A percentile compares a stretch with the other conserved stretches of the same genome.
Conservation (phyloP, 2,888 invertebrate genomes). For the Tigriopus californicus region DNA sequence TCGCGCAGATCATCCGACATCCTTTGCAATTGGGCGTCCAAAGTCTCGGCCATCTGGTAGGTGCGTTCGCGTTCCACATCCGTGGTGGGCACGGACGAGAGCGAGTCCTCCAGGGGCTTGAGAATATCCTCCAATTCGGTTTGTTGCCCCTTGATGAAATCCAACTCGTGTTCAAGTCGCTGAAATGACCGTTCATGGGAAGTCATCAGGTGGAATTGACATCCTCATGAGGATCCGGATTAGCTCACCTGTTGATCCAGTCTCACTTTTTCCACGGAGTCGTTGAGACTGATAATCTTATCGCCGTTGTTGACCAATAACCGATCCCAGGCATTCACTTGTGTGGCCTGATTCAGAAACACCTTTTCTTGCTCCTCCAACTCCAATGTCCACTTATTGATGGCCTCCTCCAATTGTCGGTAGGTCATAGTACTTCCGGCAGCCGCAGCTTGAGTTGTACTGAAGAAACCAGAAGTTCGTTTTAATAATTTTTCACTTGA, state of each 20-base stretch:
- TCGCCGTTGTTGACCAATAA: conserved; percentile 75
- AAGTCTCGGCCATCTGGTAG: conserved; percentile 49
- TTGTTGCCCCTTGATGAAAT: conserved; percentile 80
- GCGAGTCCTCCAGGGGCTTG: conserved; percentile 61
- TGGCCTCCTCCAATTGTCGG: conserved; percentile 66
- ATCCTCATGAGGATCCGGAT: neutral
- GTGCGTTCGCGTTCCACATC: conserved; percentile 16
- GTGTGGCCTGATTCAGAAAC: conserved; percentile 81
- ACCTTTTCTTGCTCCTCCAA: conserved; percentile 78
- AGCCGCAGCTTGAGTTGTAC: conserved; percentile 7
- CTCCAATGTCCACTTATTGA: conserved; percentile 84
- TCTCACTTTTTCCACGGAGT: conserved; percentile 69
- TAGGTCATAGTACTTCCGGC: conserved; percentile 39
- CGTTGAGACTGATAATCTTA: conserved; percentile 69
- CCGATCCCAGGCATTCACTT: conserved; percentile 88
- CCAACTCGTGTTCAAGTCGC: conserved; percentile 73
- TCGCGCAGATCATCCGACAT: conserved; percentile 90
- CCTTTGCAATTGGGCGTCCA: conserved; percentile 75
- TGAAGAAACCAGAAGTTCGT: neutral
- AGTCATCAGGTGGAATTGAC: neutral
- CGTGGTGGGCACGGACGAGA: conserved; percentile 18
- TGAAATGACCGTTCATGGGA: too few relatives aligned
- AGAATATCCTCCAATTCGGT: conserved; percentile 73
- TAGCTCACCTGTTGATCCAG: conserved; percentile 47
- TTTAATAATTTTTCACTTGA: neutral